Evolutionary conservation across 2,888 invertebrate genomes (phyloP).

Genomic region (Sussaba pulchella): DNA sequence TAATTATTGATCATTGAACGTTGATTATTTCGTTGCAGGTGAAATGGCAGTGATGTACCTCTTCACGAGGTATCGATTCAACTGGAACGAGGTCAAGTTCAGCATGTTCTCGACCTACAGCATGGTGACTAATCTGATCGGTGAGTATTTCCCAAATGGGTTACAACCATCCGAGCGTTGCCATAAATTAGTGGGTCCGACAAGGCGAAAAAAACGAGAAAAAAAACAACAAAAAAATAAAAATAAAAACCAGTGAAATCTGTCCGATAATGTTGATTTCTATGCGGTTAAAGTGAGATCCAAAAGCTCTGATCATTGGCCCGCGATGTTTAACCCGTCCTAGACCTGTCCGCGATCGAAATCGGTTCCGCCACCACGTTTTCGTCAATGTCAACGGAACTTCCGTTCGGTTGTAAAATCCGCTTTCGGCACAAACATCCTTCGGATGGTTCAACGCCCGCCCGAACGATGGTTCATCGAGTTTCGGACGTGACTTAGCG

Average conservation of each 20-base stretch:
- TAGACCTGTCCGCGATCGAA: not conserved
- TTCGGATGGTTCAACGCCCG: constrained; percentile 49
- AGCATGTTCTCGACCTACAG: constrained; percentile 94
- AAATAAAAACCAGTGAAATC: constrained; percentile 35
- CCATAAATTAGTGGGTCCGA: constrained; percentile 14
- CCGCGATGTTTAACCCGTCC: constrained; percentile 27
- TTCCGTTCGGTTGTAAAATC: constrained; percentile 27
- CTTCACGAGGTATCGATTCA: constrained; percentile 93
- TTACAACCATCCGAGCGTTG: constrained; percentile 52
- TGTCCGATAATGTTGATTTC: constrained; percentile 11
- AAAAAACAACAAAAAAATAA: constrained; percentile 34
- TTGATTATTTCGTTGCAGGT: constrained; percentile 86
- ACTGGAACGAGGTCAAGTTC: constrained; percentile 95
- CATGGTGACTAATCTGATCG: constrained; percentile 92
- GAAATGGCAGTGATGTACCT: constrained; percentile 94
- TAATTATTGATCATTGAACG: not conserved
- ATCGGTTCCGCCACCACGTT: constrained; percentile 36
- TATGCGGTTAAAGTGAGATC: constrained; percentile 40
- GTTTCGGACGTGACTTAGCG: constrained; percentile 37
- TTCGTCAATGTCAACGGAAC: constrained; percentile 41
- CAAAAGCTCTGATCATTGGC: constrained; percentile 9
- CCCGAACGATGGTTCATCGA: constrained; percentile 36
- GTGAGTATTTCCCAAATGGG: constrained; percentile 84
- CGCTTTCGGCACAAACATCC: constrained; percentile 23
- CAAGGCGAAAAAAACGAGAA: not conserved